Evolutionary conservation across 2,113 vertebrate genomes (phyloP).

Genomic region (Trachemys scripta): DNA sequence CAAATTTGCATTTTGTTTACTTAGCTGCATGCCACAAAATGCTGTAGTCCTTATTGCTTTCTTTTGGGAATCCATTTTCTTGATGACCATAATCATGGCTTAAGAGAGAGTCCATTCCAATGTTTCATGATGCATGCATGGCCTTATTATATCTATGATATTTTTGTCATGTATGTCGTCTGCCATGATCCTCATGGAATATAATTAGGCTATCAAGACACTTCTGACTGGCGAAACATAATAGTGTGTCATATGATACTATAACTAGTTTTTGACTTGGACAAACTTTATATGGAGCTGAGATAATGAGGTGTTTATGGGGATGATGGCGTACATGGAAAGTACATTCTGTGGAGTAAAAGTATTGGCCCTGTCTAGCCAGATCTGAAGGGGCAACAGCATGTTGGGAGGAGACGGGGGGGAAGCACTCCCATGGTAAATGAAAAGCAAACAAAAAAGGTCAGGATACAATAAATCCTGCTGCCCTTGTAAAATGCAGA

Average conservation of each 20-base stretch:
- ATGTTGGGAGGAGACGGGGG: background rate
- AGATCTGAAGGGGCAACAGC: background rate
- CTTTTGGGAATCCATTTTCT: background rate
- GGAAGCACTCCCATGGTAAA: background rate
- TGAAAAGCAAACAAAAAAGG: background rate
- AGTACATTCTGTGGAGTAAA: background rate
- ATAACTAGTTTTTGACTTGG: background rate
- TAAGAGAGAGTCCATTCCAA: background rate
- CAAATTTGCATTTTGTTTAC: background rate
- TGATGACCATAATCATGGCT: background rate
- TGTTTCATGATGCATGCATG: background rate
- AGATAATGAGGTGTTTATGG: background rate
- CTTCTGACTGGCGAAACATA: background rate
- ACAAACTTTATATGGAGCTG: background rate
- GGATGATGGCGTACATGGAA: background rate
- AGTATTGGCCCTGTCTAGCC: background rate
- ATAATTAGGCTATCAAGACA: background rate
- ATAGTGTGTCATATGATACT: background rate
- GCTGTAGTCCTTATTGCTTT: background rate
- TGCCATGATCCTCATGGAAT: background rate
- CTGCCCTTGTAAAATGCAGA: background rate
- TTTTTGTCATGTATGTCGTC: background rate
- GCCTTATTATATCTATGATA: background rate
- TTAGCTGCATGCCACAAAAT: background rate
- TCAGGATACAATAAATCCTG: background rate